Conservation (phyloP, 2,888 invertebrate species). For the Apocheima hispidaria region DNA sequence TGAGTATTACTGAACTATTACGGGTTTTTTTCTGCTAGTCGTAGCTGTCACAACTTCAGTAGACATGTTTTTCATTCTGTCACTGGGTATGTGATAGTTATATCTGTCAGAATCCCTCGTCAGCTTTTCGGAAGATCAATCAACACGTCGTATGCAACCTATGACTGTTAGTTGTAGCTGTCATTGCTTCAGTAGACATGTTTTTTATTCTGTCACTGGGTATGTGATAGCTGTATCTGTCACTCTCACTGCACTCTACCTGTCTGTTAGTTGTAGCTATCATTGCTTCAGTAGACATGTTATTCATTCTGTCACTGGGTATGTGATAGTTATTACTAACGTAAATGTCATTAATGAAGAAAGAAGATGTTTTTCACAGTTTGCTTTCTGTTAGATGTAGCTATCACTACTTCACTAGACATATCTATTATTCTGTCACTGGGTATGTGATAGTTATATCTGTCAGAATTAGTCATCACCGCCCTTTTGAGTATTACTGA, state of each 20-base stretch:
- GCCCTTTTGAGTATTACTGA: no score
- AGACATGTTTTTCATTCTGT: constrained; percentile 1
- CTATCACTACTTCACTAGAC: constrained; percentile 23
- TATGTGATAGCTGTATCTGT: no score
- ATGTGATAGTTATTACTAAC: constrained; percentile 11
- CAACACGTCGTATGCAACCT: no score
- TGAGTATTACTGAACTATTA: no score
- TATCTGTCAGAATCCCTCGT: background rate
- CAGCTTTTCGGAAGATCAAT: background rate
- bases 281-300: constrained; percentile 44
- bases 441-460: constrained; percentile 15
- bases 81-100: constrained; percentile 24
- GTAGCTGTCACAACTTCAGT: constrained; percentile 29
- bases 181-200: constrained; percentile 29
- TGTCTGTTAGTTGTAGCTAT: constrained; percentile 26
- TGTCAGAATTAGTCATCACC: constrained; percentile 17
- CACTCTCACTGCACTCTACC: background rate
- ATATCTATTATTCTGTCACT: constrained; percentile 31
- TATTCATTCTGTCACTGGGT: constrained; percentile 37
- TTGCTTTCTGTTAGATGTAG: constrained; percentile 17
- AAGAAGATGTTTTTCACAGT: background rate
- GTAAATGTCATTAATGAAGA: background rate
- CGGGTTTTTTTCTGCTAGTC: no score
- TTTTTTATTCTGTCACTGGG: no score
- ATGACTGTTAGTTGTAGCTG: no score